Base-by-base conservation (phyloP, 2,113 vertebrate genomes). In the Siniperca knerii region DNA sequence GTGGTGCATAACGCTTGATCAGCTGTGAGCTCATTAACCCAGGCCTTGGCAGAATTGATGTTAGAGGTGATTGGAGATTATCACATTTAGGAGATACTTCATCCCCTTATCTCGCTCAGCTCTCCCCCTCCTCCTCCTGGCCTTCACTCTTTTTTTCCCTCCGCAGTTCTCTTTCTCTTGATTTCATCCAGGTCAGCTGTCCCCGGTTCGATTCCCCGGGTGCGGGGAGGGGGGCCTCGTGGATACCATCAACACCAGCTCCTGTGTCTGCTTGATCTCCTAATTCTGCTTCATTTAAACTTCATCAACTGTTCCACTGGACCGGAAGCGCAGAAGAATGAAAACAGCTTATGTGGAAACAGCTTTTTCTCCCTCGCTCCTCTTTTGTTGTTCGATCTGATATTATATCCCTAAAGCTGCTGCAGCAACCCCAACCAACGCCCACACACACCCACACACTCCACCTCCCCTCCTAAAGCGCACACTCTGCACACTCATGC, bases 221-320 rank as follows among this genome's bases (percentile, higher is more conserved):
- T 78, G 85, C 92, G 77, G 89, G 92, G 93, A 94, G 90, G 86
- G 29, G 72, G 77, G 77, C 54, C 77, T 75, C 23, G 60, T 75
- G 77, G 94, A 94, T 87, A 93, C 89, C 92, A 94, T 94, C 95
- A 96, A 95, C 96, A 94, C 95, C 85, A 20, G 94, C 95, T 50
- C 94, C 91, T 52, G 71, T 81, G 94, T 96, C 96, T 90, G 93
- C 95, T 96, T 97, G 96, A 97, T 97, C 97, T 97, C 96, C 97
- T 98, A 98, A 99, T 98, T 99, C 98, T 99, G 98, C 98, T 99
- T 99, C 98, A 99, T 98, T 99, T 99, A 99, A 99, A 99, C 98
- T 98, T 98, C 98, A 99, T 99, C 98, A 99, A 98, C 97, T 99
- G 94, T 98, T 98, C 96, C 97, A 99, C 96, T 98, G 97, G 98